Evolutionary conservation across 2,797 vertebrate genomes (phyloP).

Genomic region (Mormyrus proboscirostris): DNA sequence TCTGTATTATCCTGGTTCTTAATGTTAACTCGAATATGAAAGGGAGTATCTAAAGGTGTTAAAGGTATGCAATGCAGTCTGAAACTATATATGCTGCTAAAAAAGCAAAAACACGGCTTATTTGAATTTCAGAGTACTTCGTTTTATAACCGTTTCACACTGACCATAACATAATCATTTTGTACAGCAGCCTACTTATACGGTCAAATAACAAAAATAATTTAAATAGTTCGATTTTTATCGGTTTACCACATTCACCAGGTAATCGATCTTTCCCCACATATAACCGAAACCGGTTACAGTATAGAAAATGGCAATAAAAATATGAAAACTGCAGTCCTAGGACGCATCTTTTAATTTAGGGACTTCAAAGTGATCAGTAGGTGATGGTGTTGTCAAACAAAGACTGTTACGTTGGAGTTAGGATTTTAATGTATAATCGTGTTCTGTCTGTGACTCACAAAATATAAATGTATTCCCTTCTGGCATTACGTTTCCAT

Average conservation of each 20-base stretch:
- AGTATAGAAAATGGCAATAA: neutral
- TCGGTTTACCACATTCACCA: neutral
- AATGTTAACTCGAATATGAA: conserved; percentile 35
- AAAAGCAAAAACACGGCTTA: neutral
- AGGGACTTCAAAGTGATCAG: neutral
- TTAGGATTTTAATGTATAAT: neutral
- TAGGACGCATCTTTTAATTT: neutral
- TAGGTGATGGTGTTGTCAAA: neutral
- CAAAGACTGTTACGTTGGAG: neutral
- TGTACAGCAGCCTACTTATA: neutral
- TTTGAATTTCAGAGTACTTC: conserved; percentile 13
- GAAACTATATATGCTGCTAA: neutral
- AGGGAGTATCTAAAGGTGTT: conserved; percentile 53
- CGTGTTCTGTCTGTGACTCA: neutral
- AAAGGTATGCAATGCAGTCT: conserved; percentile 53
- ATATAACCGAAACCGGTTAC: neutral
- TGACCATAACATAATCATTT: neutral
- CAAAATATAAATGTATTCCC: neutral
- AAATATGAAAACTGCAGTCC: neutral
- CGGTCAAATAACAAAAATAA: neutral
- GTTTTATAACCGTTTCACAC: neutral
- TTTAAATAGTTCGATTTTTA: neutral
- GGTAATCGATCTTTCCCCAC: neutral
- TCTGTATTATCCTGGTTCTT: conserved; percentile 30
- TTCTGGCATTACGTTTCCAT: neutral